These are phyloP conservation scores for Mactra quadrangularis DNA, from an alignment of 1,140 invertebrate genomes.

Conservation along the genomic window DNA sequence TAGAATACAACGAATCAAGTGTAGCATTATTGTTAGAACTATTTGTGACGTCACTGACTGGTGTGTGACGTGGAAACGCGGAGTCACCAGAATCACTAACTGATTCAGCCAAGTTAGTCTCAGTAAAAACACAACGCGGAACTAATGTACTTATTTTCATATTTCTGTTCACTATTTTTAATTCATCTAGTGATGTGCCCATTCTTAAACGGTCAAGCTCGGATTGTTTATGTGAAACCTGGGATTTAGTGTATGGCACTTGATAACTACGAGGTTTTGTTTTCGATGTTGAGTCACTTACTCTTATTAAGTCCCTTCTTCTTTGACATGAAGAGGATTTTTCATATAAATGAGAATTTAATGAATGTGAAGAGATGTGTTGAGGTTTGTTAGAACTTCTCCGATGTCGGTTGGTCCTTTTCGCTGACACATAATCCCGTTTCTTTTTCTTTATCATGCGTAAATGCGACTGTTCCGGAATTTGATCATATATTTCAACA, in stretches of 20 bases:
- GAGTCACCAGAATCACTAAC: constrained; percentile 48
- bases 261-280: neutral
- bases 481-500: neutral
- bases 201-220: neutral
- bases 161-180: neutral
- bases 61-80: constrained; percentile 49
- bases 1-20: no score
- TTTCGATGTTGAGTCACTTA: constrained; percentile 36
- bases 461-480: neutral
- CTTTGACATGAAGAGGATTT: constrained; percentile 17
- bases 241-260: neutral
- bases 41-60: constrained; percentile 7
- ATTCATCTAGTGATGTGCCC: constrained; percentile 7
- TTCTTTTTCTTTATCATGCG: neutral
- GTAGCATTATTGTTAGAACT: no score
- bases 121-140: neutral
- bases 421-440: constrained; percentile 10
- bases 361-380: neutral
- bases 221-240: neutral
- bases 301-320: constrained; percentile 11
- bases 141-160: neutral
- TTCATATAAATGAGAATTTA: constrained; percentile 41
- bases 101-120: neutral
- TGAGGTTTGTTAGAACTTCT: neutral
- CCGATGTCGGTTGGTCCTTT: neutral